A percentile compares a stretch with the other conserved stretches of the same genome.
Evolutionary conservation across 2,797 vertebrate genomes (phyloP).

Genomic region (Heliangelus exortis): DNA sequence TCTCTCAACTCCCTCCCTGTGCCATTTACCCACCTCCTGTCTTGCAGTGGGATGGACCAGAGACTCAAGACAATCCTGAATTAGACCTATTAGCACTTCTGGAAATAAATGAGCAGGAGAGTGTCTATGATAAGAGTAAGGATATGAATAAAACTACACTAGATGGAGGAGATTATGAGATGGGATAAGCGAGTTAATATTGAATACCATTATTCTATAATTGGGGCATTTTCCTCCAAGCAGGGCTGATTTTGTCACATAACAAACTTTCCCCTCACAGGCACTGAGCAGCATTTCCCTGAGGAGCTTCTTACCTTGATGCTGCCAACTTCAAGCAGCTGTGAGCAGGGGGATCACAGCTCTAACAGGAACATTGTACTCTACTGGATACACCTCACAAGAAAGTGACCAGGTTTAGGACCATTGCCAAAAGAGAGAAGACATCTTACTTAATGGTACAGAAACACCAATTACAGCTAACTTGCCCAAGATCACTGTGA

Average conservation of each 20-base stretch:
- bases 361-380: not conserved
- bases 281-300: not conserved
- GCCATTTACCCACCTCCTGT: fast-evolving
- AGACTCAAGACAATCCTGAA: not conserved
- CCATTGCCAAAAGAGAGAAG: not conserved
- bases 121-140: not conserved
- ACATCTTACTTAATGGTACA: not conserved
- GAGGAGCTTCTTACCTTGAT: not conserved
- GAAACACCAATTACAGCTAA: not conserved
- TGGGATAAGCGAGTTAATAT: not conserved
- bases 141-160: not conserved
- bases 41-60: not conserved
- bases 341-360: not conserved
- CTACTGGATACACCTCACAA: not conserved
- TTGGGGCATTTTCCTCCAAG: not conserved
- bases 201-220: not conserved
- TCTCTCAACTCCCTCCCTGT: not conserved
- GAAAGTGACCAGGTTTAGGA: not conserved
- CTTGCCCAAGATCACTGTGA: not conserved
- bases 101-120: not conserved
- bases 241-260: not conserved
- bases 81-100: not conserved
- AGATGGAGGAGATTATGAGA: not conserved
- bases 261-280: not conserved
- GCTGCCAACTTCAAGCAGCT: not conserved